Conservation (phyloP, 30 jellyfish, hydroid and myxozoan genomes). For the Hydractinia echinata region DNA sequence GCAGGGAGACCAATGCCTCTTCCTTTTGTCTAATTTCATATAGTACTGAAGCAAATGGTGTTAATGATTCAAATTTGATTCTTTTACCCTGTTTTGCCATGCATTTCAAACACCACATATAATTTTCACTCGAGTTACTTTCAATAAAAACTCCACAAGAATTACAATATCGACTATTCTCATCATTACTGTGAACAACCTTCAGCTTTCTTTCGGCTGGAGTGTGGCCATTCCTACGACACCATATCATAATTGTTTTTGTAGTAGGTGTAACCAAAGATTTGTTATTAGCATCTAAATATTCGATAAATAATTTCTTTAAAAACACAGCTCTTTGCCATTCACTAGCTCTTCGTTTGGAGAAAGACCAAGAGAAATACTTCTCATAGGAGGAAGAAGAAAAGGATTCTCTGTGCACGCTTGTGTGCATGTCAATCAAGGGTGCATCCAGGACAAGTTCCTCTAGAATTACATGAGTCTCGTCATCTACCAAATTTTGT, state of each 20-base stretch:
- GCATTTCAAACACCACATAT: slow-evolving; percentile 14
- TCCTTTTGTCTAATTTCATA: slow-evolving; percentile 3
- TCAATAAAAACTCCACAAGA: slow-evolving; percentile 58
- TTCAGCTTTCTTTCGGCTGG: slow-evolving; percentile 57
- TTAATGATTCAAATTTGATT: slow-evolving; percentile 31
- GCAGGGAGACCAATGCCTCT: slow-evolving; percentile 3
- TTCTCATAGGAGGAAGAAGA: slow-evolving; percentile 58
- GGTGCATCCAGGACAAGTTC: slow-evolving; percentile 54
- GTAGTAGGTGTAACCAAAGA: slow-evolving; percentile 38
- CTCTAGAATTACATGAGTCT: slow-evolving; percentile 27
- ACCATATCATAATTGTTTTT: slow-evolving; percentile 74
- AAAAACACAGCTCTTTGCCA: slow-evolving; percentile 82
- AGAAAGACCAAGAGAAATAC: slow-evolving; percentile 67
- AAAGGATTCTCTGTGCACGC: slow-evolving; percentile 33
- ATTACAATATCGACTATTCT: slow-evolving; percentile 34
- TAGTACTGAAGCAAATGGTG: slow-evolving; percentile 46
- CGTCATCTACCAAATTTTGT: slow-evolving; percentile 5
- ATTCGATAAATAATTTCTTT: slow-evolving; percentile 26
- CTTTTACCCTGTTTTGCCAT: not conserved
- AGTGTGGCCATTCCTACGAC: slow-evolving; percentile 71
- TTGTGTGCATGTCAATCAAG: slow-evolving; percentile 25
- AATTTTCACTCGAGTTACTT: not conserved
- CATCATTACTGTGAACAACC: slow-evolving; percentile 35
- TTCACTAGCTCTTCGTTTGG: slow-evolving; percentile 92
- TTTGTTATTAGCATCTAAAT: slow-evolving; percentile 6